Percentiles rank a stretch among this genome's conserved stretches.
Evolutionary conservation across 2,797 vertebrate species (phyloP).

Genomic region (Huso huso): DNA sequence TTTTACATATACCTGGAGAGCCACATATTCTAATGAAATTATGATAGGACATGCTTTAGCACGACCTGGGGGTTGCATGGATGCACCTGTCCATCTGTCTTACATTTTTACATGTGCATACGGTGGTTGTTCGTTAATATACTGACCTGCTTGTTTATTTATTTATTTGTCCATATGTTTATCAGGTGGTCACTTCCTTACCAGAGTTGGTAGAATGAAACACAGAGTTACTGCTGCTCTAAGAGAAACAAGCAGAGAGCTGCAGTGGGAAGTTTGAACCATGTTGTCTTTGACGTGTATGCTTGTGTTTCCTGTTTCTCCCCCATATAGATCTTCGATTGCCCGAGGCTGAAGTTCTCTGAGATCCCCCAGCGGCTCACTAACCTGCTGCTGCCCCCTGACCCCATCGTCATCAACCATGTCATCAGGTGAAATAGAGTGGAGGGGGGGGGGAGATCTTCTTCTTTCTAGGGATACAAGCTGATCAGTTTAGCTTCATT

Average conservation of each 20-base stretch:
- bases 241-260: background rate
- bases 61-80: no score
- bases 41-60: no score
- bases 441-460: no score
- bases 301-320: background rate
- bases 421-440: constrained; percentile 77
- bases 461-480: no score
- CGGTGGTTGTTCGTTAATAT: no score
- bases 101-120: background rate
- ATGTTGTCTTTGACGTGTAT: background rate
- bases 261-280: background rate
- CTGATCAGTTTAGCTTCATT: no score
- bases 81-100: background rate
- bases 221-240: background rate
- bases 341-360: constrained; percentile 95
- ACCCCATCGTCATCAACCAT: constrained; percentile 98
- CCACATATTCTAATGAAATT: background rate
- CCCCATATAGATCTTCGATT: constrained; percentile 83
- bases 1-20: background rate
- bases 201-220: no score
- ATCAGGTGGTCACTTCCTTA: no score
- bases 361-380: constrained; percentile 97
- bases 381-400: constrained; percentile 87
- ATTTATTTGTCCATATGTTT: no score
- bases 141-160: no score